phyloP scores from a whole-genome alignment of 1,140 invertebrate genomes.

The Pseudomyrmex sp. region DNA sequence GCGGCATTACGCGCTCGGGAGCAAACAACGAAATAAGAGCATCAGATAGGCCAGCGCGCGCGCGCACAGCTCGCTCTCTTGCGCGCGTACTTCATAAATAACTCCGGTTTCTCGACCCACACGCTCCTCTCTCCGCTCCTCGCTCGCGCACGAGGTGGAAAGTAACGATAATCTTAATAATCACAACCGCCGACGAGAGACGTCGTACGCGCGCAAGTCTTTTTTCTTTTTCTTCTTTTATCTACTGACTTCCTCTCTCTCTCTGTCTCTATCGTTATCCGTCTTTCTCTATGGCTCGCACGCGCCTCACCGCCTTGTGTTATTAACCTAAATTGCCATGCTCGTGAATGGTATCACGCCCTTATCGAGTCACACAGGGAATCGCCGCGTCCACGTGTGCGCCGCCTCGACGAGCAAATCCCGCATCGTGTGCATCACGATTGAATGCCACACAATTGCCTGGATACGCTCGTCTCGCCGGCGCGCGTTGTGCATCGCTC shows the following conservation, averaged over 20 bases:
- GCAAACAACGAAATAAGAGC: conserved; percentile 78
- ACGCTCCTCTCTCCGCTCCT: conserved; percentile 10
- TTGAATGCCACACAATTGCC: not conserved
- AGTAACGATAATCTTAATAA: conserved; percentile 71
- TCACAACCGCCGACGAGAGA: conserved; percentile 41
- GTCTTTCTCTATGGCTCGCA: conserved; percentile 40
- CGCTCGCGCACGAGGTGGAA: conserved; percentile 19
- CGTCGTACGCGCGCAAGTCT: conserved; percentile 30
- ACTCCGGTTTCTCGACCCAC: conserved; percentile 66
- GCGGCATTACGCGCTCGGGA: conserved; percentile 64
- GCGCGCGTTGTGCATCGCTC: not conserved
- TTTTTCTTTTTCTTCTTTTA: not conserved
- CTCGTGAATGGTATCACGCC: conserved; percentile 69
- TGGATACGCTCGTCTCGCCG: not conserved
- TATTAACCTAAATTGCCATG: conserved; percentile 79
- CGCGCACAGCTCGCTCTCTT: conserved; percentile 27
- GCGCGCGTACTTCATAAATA: conserved; percentile 75
- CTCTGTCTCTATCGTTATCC: conserved; percentile 8
- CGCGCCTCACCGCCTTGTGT: conserved; percentile 67
- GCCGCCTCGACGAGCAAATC: conserved; percentile 12
- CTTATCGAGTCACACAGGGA: conserved; percentile 63
- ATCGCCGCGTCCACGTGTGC: conserved; percentile 36
- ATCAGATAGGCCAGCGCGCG: conserved; percentile 70
- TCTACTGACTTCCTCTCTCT: not conserved
- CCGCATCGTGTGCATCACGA: not conserved